Evolutionary conservation across 2,888 invertebrate species (phyloP), one percentile per base, ranked within the genome.

Genomic region (Drosophila cognata): DNA sequence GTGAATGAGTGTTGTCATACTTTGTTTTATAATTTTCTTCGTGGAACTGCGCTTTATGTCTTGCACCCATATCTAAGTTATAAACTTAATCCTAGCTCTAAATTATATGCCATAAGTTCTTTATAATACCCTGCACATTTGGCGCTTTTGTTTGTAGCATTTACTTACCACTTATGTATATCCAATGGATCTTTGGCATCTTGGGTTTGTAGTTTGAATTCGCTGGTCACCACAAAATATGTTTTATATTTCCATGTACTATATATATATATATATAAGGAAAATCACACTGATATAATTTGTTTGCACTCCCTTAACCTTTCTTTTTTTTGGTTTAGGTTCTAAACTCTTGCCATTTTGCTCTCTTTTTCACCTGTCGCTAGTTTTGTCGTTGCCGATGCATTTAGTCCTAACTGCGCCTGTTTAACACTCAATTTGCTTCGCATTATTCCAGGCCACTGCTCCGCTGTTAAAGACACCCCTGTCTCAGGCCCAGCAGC

Each of bases 381-480:
- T 86, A 88, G 90, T 83, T 74, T 90, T 88, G 84, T 83, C 84
- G 84, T 84, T 90, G 89, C 87, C 89, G 86, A 82, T 88, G 74
- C 59, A 63, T 51, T 46, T 59, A 55, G 66, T 33, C 56, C 55
- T 60, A 65, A 67, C 58, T 64, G 67, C 60, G 66, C 72, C 62
- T 71, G 61, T 75, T 82, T 82, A 79, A 79, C 68, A 74, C 82
- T 69, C 78, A 81, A 78, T 79, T 61, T 79, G 74, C 77, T 88
- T 89, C 77, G 71, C 76, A 74, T 74, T 79, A 89, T 88, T 91
- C 71, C 89, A 96, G 91, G 96, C 96, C 84, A 95, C 96, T 81
- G 95, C 96, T 86, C 97, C 97, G 69, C 94, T 97, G 93, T 94
- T 97, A 94, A 97, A 97, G 95, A 96, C 97, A 77, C 97, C 97